A percentile compares a stretch with the other conserved stretches of the same genome.
Conservation (phyloP, 2,888 invertebrate species). For the Nudaria mundana region DNA sequence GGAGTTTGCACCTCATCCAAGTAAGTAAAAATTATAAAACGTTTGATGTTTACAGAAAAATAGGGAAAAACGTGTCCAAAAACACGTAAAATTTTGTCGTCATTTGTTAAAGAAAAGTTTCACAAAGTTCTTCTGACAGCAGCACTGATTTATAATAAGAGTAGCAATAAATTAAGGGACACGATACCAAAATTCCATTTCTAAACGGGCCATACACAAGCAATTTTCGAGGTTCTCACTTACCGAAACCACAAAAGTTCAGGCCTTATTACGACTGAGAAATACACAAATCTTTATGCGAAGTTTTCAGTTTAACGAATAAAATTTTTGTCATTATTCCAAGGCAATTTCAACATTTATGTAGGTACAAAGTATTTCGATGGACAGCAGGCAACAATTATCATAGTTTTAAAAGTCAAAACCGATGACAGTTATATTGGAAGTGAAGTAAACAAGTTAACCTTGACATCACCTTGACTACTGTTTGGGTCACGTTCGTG, state of each 20-base stretch:
- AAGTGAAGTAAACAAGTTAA: conserved; percentile 63
- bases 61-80: not conserved
- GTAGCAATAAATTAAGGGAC: not conserved
- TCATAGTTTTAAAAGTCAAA: conserved; percentile 62
- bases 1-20: too few relatives aligned
- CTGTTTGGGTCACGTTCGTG: conserved; percentile 17
- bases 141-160: not conserved
- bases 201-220: not conserved
- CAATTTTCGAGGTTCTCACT: not conserved
- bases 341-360: conserved; percentile 19
- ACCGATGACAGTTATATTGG: conserved; percentile 43
- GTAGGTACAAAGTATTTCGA: conserved; percentile 25
- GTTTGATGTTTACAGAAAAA: not conserved
- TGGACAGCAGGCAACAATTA: conserved; percentile 46
- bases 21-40: too few relatives aligned
- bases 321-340: conserved; percentile 31
- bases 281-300: conserved; percentile 7
- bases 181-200: not conserved
- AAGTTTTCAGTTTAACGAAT: conserved; percentile 18
- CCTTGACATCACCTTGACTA: conserved; percentile 56
- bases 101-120: not conserved
- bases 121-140: not conserved
- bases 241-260: not conserved
- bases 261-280: conserved; percentile 6
- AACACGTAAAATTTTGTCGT: not conserved